Base-by-base conservation (phyloP, 2,888 invertebrate species). In the Orthonevra nobilis region DNA sequence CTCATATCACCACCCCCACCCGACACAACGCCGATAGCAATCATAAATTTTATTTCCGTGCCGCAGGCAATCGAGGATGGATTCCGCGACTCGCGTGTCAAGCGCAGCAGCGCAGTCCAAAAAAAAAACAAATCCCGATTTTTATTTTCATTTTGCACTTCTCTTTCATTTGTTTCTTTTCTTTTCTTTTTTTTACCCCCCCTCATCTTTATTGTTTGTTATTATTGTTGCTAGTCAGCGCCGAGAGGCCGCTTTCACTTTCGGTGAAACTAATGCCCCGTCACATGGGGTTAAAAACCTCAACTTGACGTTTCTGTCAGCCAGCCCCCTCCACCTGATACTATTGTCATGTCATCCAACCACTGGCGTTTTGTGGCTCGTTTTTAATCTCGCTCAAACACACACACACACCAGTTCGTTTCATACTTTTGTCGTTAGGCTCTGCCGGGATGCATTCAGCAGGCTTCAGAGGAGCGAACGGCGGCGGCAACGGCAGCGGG, bases 241-340 rank as follows among this genome's bases (percentile, higher is more conserved):
- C 28, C 64, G 66, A 60, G 66, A 68, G 66, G 61, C 61, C 73
- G 73, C 79, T 79, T 79, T 79, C 79, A 73, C 79, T 79, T 79
- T 79, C 73, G 38, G 61, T 79, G 79, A 79, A 79, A 79, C 50
- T 73, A 79, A 66, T 68, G 54, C 73, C 28, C n/a, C n/a, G n/a
- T 26, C 36, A 30, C 61, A 44, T 54, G 73, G 61, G 79, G 73
- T 79, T 73, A 79, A 79, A 73, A 79, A 73, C 60, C 79, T 68
- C 48, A 48, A 56, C 20, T 58, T 64, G 58, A 77, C 38, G 56
- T 63, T 64, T 42, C 60, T 32, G 42, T 60, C 14, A 15, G n/a
- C 6, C 15, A 10, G n/a, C n/a, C n/a, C 40, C 32, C 54, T 14
- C 17, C 23, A 3, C 32, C 6, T 7, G n/a, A n/a, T n/a, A n/a